Base-by-base conservation (phyloP, 2,113 vertebrate species). In the Emydocephalus ijimae region DNA sequence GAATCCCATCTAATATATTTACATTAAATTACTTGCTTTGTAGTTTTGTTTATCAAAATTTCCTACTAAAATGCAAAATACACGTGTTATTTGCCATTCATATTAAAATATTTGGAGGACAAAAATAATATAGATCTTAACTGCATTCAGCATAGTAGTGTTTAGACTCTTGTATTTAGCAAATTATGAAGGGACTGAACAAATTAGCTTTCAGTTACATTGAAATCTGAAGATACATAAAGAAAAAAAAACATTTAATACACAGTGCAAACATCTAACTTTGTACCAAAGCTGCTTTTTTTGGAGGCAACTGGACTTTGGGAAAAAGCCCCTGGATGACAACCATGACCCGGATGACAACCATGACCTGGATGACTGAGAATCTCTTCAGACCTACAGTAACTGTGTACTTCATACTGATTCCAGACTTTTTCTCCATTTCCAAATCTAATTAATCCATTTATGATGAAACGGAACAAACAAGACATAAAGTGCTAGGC, bases 1-100 rank as follows among this genome's bases (percentile, higher is more conserved):
- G 93, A 93, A 94, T 95, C 96, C 89, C 94, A 95, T 92, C 95
- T 94, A 93, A 94, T 55, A 39, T 23, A 88, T 91, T 92, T 92
- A 93, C 95, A 92, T 94, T 1, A 48, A 94, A 89, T 54, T 57
- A 92, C 85, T 85, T 94, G 50, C n/a, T 95, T 94, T 91, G 92
- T 91, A 50, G 92, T 95, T 93, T 94, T 74, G 95, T 89, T 57
- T 87, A 90, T 61, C 57, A 87, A 0, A 0, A 15, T 94, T 94
- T 93, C 89, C 92, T 93, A 91, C 64, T 85, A 69, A 52, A n/a
- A 15, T 8, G 61, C 45, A 88, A 29, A 88, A 92, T 61, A 43
- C 1, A 93, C 87, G 86, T 48, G 85, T 92, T 94, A 64, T 93
- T 91, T 43, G 91, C 85, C 87, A 92, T 39, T 85, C 92, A 61